These are phyloP conservation scores for Orbicella faveolata DNA, from an alignment of 64 coral and sea anemone genomes.

Conservation along the genomic window DNA sequence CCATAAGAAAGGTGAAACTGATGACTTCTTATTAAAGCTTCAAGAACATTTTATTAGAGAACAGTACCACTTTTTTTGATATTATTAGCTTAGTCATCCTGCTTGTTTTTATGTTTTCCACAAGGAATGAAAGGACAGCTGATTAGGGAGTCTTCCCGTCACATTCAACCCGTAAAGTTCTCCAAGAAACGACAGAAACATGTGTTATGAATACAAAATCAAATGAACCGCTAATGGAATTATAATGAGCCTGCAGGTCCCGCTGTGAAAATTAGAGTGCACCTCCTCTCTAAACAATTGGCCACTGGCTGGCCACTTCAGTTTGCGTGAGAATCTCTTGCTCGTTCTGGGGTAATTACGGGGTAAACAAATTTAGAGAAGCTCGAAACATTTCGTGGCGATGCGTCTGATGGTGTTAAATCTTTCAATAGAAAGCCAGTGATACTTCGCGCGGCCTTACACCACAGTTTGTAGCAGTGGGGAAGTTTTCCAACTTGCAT, in stretches of 20 bases:
- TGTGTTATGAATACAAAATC: conserved; percentile 47
- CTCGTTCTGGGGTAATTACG: background rate
- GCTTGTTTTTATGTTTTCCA: too few relatives aligned
- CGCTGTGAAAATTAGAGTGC: background rate
- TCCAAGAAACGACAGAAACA: background rate
- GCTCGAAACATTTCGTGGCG: background rate
- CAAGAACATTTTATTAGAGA: too few relatives aligned
- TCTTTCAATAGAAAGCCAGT: too few relatives aligned
- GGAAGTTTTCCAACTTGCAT: too few relatives aligned
- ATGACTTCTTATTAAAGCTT: too few relatives aligned
- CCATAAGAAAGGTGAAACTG: too few relatives aligned
- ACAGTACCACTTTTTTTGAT: too few relatives aligned
- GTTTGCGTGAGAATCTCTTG: background rate
- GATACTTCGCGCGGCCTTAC: too few relatives aligned
- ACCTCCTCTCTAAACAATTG: background rate
- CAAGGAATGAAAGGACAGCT: background rate
- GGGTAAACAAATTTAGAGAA: background rate
- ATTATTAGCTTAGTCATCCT: too few relatives aligned
- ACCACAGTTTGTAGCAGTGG: too few relatives aligned
- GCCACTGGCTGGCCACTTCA: background rate
- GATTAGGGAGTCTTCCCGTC: background rate
- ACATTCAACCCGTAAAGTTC: background rate
- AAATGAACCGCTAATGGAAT: background rate
- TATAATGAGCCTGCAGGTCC: background rate
- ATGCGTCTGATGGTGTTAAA: background rate